phyloP scores from a whole-genome alignment of 2,113 vertebrate species.

The Dipodomys merriami region DNA sequence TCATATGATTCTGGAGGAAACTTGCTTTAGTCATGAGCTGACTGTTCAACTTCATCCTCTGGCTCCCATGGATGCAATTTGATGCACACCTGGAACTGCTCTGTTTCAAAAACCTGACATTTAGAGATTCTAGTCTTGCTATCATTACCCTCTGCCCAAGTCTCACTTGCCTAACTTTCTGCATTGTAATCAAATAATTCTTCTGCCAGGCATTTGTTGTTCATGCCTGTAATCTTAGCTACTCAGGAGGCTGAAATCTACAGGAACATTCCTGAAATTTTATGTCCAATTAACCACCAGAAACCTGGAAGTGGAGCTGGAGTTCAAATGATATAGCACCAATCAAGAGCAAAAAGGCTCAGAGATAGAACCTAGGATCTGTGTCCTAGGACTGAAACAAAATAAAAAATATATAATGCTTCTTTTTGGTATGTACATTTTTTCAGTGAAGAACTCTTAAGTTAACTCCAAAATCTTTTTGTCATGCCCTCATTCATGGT shows the following conservation, averaged over 20 bases:
- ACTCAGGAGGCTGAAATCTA: no score
- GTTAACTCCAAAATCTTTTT: not conserved
- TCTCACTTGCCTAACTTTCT: not conserved
- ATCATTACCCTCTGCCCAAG: not conserved
- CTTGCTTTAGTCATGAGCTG: not conserved
- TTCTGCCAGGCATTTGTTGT: no score
- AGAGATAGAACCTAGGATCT: no score
- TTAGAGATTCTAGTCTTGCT: not conserved
- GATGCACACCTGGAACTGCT: not conserved
- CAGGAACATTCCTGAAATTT: no score
- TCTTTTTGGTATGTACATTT: not conserved
- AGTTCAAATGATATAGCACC: no score
- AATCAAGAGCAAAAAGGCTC: no score
- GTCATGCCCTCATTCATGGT: not conserved
- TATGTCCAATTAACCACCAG: no score
- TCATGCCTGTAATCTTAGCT: no score
- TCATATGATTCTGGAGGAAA: not conserved
- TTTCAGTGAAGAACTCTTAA: not conserved
- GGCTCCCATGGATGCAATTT: not conserved
- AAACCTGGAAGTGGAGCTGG: no score
- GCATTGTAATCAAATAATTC: not conserved
- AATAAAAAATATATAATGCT: not conserved
- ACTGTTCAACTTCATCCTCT: not conserved
- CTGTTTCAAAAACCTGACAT: not conserved
- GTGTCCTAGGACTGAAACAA: no score